phyloP scores from a whole-genome alignment of 2,113 vertebrate genomes.

The Sapajus apella region DNA sequence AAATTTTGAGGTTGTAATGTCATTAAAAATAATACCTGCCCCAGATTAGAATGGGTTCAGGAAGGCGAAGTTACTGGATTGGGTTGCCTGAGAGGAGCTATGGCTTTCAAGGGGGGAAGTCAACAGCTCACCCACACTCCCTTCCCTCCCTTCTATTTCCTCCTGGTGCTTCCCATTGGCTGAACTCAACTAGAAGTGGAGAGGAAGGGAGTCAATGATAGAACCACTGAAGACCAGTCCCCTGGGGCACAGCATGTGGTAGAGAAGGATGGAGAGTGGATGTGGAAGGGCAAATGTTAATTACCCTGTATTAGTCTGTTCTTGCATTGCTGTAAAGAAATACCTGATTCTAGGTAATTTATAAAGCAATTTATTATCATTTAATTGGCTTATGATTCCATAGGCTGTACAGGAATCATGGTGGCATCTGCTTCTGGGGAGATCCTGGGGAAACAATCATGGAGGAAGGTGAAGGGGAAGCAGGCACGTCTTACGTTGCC shows the following conservation, averaged over 20 bases:
- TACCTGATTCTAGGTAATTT: too few species aligned
- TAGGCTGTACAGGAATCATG: too few species aligned
- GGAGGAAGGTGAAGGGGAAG: too few species aligned
- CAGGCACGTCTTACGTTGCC: too few species aligned
- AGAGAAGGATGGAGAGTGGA: neutral
- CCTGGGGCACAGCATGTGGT: fast-evolving
- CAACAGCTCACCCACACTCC: too few species aligned
- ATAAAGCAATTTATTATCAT: too few species aligned
- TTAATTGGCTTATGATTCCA: too few species aligned
- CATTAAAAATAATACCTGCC: neutral
- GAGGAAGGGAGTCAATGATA: neutral
- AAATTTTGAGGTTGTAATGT: neutral
- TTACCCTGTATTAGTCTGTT: too few species aligned
- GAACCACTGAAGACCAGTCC: neutral
- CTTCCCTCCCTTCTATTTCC: neutral
- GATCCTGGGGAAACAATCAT: too few species aligned
- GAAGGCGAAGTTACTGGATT: neutral
- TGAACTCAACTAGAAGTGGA: neutral
- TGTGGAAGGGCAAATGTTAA: neutral
- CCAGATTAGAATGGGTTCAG: neutral
- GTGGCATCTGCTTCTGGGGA: too few species aligned
- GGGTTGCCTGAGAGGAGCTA: neutral
- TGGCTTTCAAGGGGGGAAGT: neutral
- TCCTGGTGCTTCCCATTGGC: neutral
- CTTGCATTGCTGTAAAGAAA: too few species aligned